Evolutionary conservation across 2,113 vertebrate genomes (phyloP).

Genomic region (Eulemur rufifrons): DNA sequence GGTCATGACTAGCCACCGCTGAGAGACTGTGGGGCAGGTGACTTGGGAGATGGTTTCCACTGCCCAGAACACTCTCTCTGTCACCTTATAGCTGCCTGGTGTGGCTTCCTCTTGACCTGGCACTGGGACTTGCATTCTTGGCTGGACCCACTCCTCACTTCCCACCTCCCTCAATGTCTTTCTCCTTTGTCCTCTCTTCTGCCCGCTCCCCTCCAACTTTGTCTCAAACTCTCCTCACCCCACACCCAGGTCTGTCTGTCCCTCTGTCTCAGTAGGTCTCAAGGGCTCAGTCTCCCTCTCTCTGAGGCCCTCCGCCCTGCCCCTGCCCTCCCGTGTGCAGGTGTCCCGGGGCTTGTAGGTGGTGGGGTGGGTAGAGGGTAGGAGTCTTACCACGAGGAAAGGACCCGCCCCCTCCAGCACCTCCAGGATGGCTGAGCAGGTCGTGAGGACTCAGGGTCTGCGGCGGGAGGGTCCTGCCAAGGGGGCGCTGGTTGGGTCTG

Average conservation of each 20-base stretch:
- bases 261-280: not conserved
- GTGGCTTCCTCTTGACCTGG: not conserved
- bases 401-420: not conserved
- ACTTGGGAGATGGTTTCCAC: not conserved
- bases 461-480: not conserved
- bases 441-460: not conserved
- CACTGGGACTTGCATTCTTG: not conserved
- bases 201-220: not conserved
- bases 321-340: not conserved
- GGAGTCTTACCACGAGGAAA: not conserved
- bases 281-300: not conserved
- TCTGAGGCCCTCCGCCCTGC: not conserved
- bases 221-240: not conserved
- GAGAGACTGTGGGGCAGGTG: not conserved
- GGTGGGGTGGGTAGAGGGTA: not conserved
- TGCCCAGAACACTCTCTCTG: not conserved
- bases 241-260: not conserved
- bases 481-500: not conserved
- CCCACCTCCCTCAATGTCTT: not conserved
- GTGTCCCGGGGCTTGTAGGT: not conserved
- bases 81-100: not conserved
- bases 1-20: not conserved
- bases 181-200: not conserved
- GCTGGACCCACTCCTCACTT: not conserved
- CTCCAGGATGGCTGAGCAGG: not conserved